Percentiles rank a stretch among this genome's conserved stretches.
Evolutionary conservation across 23 tunicate species (phyloP).

Genomic region (Trididemnum nubilum): DNA sequence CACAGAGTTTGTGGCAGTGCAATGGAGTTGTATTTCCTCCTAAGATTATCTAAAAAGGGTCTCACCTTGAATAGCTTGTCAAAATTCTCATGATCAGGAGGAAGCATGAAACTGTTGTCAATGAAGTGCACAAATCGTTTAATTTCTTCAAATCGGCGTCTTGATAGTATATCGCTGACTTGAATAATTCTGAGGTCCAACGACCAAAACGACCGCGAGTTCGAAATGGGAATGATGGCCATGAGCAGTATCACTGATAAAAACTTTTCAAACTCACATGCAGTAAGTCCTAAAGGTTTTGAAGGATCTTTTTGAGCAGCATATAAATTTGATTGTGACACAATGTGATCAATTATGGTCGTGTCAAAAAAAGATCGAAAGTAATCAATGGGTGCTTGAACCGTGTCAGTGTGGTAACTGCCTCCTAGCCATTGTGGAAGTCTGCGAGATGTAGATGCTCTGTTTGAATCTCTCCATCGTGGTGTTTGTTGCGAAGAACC

Average conservation of each 20-base stretch:
- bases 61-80: constrained; percentile 26
- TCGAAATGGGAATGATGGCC: background rate
- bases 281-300: background rate
- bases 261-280: constrained; percentile 7
- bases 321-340: constrained; percentile 16
- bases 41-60: constrained; percentile 14
- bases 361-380: constrained; percentile 3
- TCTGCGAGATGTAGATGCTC: constrained; percentile 1
- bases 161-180: background rate
- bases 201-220: constrained; percentile 9
- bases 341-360: background rate
- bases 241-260: background rate
- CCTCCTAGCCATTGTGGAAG: constrained; percentile 6
- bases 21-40: background rate
- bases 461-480: background rate
- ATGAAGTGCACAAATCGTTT: constrained; percentile 13
- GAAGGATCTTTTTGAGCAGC: constrained; percentile 4
- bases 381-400: constrained; percentile 3
- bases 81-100: background rate
- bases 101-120: constrained; percentile 9
- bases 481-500: constrained; percentile 2
- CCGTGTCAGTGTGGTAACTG: background rate
- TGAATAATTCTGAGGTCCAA: background rate
- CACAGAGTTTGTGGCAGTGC: constrained; percentile 4
- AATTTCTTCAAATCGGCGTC: constrained; percentile 13